Evolutionary conservation across 2,113 vertebrate species (phyloP), one percentile per base, ranked within the genome.

Genomic region (Acrocephalus kingi): DNA sequence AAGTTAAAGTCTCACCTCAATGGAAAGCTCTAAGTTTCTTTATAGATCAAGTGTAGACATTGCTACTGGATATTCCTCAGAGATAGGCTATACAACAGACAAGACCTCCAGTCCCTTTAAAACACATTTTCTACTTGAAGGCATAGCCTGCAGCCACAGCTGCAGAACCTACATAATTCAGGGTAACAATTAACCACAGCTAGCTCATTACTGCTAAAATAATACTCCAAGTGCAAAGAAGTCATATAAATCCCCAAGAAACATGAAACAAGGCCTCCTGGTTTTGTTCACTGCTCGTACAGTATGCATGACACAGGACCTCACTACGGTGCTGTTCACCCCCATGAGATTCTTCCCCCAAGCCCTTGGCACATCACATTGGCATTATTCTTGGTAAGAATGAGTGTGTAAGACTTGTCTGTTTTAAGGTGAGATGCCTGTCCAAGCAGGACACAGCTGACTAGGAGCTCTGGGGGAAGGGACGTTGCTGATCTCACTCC

Each of bases 161-260:
- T 15, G 5, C 63, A 74, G 30, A 86, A 48, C 45, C 69, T 74
- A 55, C 41, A 49, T 56, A 84, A 94, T 75, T 86, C 77, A 91
- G 73, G 66, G 56, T 92, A 94, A 90, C 86, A 90, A 74, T 90
- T 94, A 94, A 68, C 84, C 73, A 87, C 86, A 87, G 56, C 56
- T 75, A 94, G 45, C 69, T 91, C 77, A 64, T 91, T 91, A 92
- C 31, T 46, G 74, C 80, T 87, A 56, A 92, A 94, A 87, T 91
- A 89, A 84, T 84, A 87, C 46, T 82, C 73, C 89, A 89, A 94
- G 87, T 76, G 81, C 74, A 84, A 93, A 92, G 52, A 82, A 94
- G 62, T 91, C 49, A 43, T 30, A 37, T 68, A 79, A 94, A 81
- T 85, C 68, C 72, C 80, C 43, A 71, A 62, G 86, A 93, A 95